Percentiles rank a stretch among this genome's conserved stretches.
These are phyloP conservation scores for Rhopilema esculentum DNA, from an alignment of 30 jellyfish, hydroid and myxozoan species.

Conservation along the genomic window DNA sequence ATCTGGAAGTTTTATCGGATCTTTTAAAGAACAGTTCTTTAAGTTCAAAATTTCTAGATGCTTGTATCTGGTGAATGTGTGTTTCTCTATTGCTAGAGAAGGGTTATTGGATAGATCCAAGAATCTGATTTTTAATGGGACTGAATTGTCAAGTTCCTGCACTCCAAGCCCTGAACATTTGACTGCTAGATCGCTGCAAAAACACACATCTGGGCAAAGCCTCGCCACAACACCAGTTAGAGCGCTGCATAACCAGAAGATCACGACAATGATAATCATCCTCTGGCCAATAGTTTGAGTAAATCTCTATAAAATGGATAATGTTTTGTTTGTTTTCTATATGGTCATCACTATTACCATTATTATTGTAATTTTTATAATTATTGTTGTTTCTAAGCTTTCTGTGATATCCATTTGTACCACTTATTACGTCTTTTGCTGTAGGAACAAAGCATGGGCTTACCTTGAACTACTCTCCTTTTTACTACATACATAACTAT, in stretches of 20 bases:
- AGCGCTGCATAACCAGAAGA: background rate
- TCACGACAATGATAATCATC: background rate
- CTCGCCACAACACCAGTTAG: background rate
- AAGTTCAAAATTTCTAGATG: slow-evolving; percentile 13
- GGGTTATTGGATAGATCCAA: slow-evolving; percentile 48
- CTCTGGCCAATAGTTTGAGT: background rate
- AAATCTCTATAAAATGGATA: background rate
- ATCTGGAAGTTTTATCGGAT: slow-evolving; percentile 7
- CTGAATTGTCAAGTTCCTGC: slow-evolving; percentile 2
- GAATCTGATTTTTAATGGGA: background rate
- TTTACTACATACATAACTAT: no score
- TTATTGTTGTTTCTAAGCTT: no score
- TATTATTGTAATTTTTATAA: no score
- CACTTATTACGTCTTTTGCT: no score
- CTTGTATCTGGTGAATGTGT: slow-evolving; percentile 26
- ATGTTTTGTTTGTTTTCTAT: no score
- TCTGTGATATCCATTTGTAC: no score
- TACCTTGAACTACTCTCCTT: no score
- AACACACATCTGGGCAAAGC: slow-evolving; percentile 11
- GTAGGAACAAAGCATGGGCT: no score
- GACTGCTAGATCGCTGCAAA: background rate
- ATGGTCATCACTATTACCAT: no score
- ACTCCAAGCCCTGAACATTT: slow-evolving; percentile 19
- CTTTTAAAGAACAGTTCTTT: slow-evolving; percentile 15
- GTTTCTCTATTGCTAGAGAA: background rate